Evolutionary conservation across 2,797 vertebrate species (phyloP).

Genomic region (Lindbergichthys nudifrons): DNA sequence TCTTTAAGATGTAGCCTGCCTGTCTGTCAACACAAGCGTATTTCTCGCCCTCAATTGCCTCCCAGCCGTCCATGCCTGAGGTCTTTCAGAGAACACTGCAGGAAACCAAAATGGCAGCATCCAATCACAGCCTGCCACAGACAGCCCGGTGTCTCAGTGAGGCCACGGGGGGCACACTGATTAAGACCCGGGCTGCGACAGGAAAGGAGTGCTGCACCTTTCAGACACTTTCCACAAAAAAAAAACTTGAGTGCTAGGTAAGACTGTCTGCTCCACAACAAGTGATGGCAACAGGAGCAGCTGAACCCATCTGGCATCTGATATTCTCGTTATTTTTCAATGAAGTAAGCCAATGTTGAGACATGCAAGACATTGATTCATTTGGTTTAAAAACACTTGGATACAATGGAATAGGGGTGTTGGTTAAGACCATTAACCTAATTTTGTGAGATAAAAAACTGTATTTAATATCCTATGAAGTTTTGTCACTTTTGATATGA

Average conservation of each 20-base stretch:
- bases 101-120: constrained; percentile 37
- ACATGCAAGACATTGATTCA: not conserved
- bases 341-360: not conserved
- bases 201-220: constrained; percentile 36
- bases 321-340: constrained; percentile 17
- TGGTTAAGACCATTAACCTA: not conserved
- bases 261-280: constrained; percentile 22
- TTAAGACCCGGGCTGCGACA: constrained; percentile 48
- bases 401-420: not conserved
- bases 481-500: not conserved
- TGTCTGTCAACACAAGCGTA: constrained; percentile 18
- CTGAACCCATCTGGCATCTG: constrained; percentile 17
- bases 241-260: constrained; percentile 1
- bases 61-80: constrained; percentile 16
- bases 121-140: constrained; percentile 52
- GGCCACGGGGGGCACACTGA: constrained; percentile 52
- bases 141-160: constrained; percentile 35
- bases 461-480: not conserved
- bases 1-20: constrained; percentile 22
- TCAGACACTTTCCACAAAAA: constrained; percentile 9
- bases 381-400: not conserved
- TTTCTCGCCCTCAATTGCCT: constrained; percentile 13
- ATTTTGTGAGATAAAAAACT: constrained; percentile 2
- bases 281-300: constrained; percentile 16
- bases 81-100: constrained; percentile 34